Evolutionary conservation across 2,888 invertebrate species (phyloP), one percentile per base, ranked within the genome.

Genomic region (Dicranocentrus wangi): DNA sequence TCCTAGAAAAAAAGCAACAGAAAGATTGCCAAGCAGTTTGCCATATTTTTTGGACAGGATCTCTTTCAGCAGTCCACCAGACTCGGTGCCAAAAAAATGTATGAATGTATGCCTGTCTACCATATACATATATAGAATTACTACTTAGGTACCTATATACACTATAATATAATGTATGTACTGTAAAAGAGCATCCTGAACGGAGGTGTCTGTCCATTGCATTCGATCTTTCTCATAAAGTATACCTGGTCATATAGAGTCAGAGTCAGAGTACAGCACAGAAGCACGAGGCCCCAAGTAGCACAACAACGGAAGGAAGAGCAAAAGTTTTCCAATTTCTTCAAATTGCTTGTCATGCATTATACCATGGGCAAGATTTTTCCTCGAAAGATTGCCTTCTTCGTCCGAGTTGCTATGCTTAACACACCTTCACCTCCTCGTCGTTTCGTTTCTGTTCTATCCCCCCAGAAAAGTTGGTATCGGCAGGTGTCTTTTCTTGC

Each of bases 251-350:
- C n/a, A n/a, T 13, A 51, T n/a, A 39, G 39, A 39, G 13, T 7
- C 7, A 13, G 7, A 51, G 10, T 51, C n/a, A 7, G 21, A 19
- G 7, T 19, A n/a, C 23, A 55, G n/a, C 32, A 32, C 32, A 32
- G 32, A 5, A 21, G 55, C 55, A 55, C 21, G 1, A 55, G 23
- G 55, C 2, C 19, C 51, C 5, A 51, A 5, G n/a, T 5, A n/a
- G n/a, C 15, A 28, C 55, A 55, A 47, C 23, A 77, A 17, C 43
- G 61, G 63, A 77, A 77, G 76, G 60, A 61, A 63, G 51, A 47
- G 69, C 19, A 69, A 77, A 77, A 77, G 39, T 77, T 77, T 77
- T 77, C 70, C 77, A 77, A 77, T 77, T 77, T 70, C 77, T 77
- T 70, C 39, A 70, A 77, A 77, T 77, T 77, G 69, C 77, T 63